Percentiles rank a stretch among this genome's conserved stretches.
Evolutionary conservation across 2,888 invertebrate species (phyloP).

Genomic region (Brachyopa scutellaris): DNA sequence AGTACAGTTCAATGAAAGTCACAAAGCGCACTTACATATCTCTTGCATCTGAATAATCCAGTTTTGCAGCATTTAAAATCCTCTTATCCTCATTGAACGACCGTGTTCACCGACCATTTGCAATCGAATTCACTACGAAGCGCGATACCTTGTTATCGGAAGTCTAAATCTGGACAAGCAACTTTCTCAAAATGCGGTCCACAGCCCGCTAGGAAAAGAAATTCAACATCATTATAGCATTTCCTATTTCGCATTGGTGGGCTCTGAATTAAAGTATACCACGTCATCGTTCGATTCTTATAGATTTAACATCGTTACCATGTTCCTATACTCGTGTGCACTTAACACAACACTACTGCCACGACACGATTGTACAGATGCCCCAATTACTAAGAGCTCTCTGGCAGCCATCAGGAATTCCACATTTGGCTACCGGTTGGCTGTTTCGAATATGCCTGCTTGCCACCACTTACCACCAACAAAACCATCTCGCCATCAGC

Average conservation of each 20-base stretch:
- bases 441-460: slow-evolving; percentile 19
- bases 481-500: background rate
- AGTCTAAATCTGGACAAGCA: slow-evolving; percentile 21
- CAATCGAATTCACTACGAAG: background rate
- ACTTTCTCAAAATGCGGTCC: slow-evolving; percentile 27
- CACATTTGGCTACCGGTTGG: slow-evolving; percentile 54
- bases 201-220: background rate
- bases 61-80: background rate
- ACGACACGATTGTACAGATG: slow-evolving; percentile 19
- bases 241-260: slow-evolving; percentile 33
- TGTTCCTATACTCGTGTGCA: background rate
- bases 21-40: too few species aligned
- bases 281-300: slow-evolving; percentile 18
- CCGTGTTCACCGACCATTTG: background rate
- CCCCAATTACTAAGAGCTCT: slow-evolving; percentile 49
- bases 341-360: background rate
- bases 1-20: too few species aligned
- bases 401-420: slow-evolving; percentile 30
- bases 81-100: slow-evolving; percentile 6
- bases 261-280: slow-evolving; percentile 12
- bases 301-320: slow-evolving; percentile 3
- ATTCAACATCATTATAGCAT: slow-evolving; percentile 12
- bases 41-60: too few species aligned
- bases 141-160: slow-evolving; percentile 9
- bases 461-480: background rate